A percentile compares a stretch with the other conserved stretches of the same genome.
These are phyloP conservation scores for Gambelia wislizenii DNA, from an alignment of 2,797 vertebrate species.

Conservation along the genomic window DNA sequence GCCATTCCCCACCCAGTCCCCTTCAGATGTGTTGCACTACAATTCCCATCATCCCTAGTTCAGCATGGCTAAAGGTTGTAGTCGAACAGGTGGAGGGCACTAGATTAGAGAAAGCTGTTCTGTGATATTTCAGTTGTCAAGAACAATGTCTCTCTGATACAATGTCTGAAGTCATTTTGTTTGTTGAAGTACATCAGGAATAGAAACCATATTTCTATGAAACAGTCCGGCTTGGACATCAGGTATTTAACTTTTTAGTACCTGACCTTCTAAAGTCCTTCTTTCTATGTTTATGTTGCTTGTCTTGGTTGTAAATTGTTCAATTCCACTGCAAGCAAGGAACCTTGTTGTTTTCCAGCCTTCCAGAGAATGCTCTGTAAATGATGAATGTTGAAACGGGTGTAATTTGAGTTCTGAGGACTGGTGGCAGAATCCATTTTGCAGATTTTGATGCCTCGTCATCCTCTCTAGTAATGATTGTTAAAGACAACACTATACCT, in stretches of 20 bases:
- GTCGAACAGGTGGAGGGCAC: no score
- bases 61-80: no score
- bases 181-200: neutral
- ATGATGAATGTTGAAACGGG: neutral
- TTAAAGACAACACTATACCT: neutral
- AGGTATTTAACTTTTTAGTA: neutral
- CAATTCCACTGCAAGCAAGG: neutral
- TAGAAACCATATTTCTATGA: neutral
- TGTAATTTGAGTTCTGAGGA: neutral
- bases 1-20: no score
- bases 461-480: neutral
- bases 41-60: no score
- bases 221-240: neutral
- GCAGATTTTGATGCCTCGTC: accelerated
- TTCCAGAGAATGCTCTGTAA: neutral
- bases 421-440: neutral
- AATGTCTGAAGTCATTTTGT: no score
- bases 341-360: neutral
- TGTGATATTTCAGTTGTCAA: no score
- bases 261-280: neutral
- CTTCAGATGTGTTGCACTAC: no score
- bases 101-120: no score
- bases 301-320: neutral
- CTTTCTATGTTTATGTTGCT: neutral
- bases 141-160: no score